phyloP scores from a whole-genome alignment of 64 coral and sea anemone genomes.

The Stichodactyla helianthus region DNA sequence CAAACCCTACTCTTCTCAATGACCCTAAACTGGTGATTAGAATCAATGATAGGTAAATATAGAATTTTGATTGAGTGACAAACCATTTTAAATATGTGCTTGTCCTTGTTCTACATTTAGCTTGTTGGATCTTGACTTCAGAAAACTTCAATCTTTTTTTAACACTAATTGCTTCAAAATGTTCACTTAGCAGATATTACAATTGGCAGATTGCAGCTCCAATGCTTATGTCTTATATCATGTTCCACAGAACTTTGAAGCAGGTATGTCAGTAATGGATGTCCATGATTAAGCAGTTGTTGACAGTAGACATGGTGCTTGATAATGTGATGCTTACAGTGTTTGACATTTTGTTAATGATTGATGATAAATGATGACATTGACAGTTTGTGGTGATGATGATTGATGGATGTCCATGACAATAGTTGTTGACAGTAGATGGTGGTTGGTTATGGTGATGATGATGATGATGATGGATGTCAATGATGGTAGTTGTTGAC shows the following conservation, averaged over 20 bases:
- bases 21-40: constrained; percentile 92
- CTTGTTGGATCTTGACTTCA: no score
- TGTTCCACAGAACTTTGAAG: constrained; percentile 84
- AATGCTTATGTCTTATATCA: constrained; percentile 84
- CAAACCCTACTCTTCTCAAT: constrained; percentile 68
- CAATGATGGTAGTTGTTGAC: no score
- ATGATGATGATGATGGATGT: no score
- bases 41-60: constrained; percentile 67
- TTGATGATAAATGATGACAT: no score
- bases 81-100: no score
- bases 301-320: neutral
- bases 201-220: constrained; percentile 97
- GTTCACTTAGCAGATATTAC: constrained; percentile 56
- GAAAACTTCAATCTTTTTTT: neutral
- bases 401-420: no score
- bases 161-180: neutral
- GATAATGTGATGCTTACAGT: no score
- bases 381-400: no score
- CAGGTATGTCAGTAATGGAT: constrained; percentile 36
- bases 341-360: no score
- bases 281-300: neutral
- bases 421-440: no score
- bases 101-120: no score
- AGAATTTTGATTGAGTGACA: neutral
- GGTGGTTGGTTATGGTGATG: no score